Evolutionary conservation across 2,888 invertebrate genomes (phyloP).

Genomic region (Melinaea menophilus): DNA sequence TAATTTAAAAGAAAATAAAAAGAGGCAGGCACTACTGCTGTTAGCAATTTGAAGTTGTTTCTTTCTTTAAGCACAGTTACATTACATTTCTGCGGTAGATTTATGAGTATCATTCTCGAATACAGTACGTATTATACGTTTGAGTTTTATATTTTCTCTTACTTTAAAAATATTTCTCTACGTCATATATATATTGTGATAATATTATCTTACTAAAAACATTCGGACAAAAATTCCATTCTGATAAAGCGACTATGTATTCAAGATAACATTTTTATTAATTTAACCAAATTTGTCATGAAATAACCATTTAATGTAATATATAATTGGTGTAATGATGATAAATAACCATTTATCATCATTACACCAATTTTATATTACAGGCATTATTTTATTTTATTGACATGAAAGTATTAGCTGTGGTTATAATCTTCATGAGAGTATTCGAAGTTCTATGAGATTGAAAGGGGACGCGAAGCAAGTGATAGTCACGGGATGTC

Average conservation of each 20-base stretch:
- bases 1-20: too few species aligned
- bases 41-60: too few species aligned
- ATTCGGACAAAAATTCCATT: conserved; percentile 32
- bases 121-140: too few species aligned
- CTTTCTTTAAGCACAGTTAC: too few species aligned
- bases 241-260: not conserved
- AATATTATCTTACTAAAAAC: conserved; percentile 30
- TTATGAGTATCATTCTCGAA: too few species aligned
- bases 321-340: not conserved
- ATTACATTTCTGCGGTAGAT: too few species aligned
- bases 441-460: conserved; percentile 21
- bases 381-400: not conserved
- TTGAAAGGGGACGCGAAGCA: conserved; percentile 26
- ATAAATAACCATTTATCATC: too few species aligned
- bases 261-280: not conserved
- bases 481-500: conserved; percentile 19
- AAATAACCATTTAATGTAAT: not conserved
- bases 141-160: too few species aligned
- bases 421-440: not conserved
- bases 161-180: too few species aligned
- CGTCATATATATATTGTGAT: too few species aligned
- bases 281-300: not conserved
- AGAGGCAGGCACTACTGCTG: too few species aligned
- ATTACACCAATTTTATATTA: too few species aligned
- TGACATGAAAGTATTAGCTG: not conserved